Conservation (phyloP, 2,113 vertebrate species). For the Empidonax traillii region DNA sequence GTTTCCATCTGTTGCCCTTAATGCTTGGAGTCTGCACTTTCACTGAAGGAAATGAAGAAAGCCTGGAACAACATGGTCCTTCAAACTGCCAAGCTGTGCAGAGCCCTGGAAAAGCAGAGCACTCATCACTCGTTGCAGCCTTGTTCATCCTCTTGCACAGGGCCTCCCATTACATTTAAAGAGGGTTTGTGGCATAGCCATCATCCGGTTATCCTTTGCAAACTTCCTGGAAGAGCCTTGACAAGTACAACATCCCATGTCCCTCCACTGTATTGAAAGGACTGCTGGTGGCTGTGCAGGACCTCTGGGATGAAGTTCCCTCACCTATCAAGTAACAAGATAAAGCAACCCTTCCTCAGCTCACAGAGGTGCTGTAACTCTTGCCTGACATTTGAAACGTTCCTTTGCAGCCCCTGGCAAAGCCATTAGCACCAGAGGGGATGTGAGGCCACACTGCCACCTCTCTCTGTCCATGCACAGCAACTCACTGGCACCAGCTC, state of each 20-base stretch:
- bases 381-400: background rate
- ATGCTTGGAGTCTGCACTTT: background rate
- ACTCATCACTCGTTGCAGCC: background rate
- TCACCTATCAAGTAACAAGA: background rate
- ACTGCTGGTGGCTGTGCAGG: background rate
- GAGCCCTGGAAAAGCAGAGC: background rate
- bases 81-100: background rate
- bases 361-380: background rate
- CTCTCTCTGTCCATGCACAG: fast-evolving
- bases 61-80: background rate
- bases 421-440: background rate
- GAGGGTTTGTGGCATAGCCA: background rate
- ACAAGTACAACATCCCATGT: fast-evolving
- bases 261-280: fast-evolving
- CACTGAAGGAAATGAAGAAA: background rate
- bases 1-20: background rate
- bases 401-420: background rate
- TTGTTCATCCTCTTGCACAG: no score
- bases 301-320: background rate
- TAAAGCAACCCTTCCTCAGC: background rate
- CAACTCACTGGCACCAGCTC: background rate
- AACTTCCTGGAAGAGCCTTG: background rate
- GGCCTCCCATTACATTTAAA: background rate
- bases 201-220: background rate
- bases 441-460: background rate